phyloP scores from a whole-genome alignment of 1,140 invertebrate species.

The Danaus melanippus region DNA sequence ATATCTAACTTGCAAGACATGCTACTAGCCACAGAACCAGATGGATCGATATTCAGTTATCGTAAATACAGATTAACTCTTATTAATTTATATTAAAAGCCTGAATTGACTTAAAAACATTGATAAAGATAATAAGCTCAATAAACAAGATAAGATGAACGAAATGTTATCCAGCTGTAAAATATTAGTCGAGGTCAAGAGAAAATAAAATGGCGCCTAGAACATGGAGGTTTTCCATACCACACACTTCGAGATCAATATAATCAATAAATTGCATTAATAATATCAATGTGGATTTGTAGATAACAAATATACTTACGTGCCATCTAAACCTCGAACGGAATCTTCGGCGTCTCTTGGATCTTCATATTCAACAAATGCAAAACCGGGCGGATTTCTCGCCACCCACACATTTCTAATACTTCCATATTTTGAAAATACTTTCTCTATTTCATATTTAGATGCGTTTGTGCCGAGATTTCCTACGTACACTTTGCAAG shows the following conservation, averaged over 20 bases:
- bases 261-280: slow-evolving; percentile 9
- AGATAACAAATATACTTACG: slow-evolving; percentile 75
- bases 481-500: slow-evolving; percentile 99
- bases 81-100: too few relatives aligned
- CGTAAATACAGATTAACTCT: too few relatives aligned
- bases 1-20: too few relatives aligned
- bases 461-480: slow-evolving; percentile 93
- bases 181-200: slow-evolving; percentile 14
- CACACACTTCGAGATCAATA: neutral
- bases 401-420: slow-evolving; percentile 98
- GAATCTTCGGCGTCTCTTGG: slow-evolving; percentile 97
- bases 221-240: slow-evolving; percentile 14
- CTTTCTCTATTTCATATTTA: slow-evolving; percentile 92
- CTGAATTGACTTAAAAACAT: too few relatives aligned
- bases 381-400: slow-evolving; percentile 94
- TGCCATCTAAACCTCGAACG: slow-evolving; percentile 94
- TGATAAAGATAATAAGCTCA: too few relatives aligned
- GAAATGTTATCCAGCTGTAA: slow-evolving; percentile 3
- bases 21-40: too few relatives aligned
- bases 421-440: slow-evolving; percentile 95
- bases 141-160: too few relatives aligned
- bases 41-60: too few relatives aligned
- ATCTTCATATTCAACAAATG: slow-evolving; percentile 99
- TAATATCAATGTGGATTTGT: neutral
- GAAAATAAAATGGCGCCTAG: slow-evolving; percentile 34